Evolutionary conservation across 2,113 vertebrate genomes (phyloP).

Genomic region (Ursus arctos): DNA sequence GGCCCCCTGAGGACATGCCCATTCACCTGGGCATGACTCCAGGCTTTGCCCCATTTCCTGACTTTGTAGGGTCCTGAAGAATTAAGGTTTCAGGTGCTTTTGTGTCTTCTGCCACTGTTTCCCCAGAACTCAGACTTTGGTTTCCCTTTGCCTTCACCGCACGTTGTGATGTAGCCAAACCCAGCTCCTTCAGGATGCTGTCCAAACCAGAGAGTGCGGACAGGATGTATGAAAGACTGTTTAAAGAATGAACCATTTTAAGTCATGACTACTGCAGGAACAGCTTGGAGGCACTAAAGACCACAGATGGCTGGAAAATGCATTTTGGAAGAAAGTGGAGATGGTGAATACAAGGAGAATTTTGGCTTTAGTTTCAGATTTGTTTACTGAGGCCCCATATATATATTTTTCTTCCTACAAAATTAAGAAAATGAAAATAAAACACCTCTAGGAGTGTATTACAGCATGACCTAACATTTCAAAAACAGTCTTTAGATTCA

Average conservation of each 20-base stretch:
- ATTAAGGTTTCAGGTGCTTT: not conserved
- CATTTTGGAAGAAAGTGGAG: not conserved
- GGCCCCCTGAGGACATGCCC: not conserved
- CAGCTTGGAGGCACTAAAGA: not conserved
- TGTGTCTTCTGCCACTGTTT: not conserved
- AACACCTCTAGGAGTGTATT: not conserved
- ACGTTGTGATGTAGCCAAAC: not conserved
- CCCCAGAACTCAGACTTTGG: not conserved
- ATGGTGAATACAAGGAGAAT: not conserved
- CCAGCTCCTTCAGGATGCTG: not conserved
- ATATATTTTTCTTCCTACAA: not conserved
- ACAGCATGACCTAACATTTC: not conserved
- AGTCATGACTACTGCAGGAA: not conserved
- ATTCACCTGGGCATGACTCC: not conserved
- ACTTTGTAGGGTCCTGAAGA: not conserved
- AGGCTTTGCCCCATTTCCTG: not conserved
- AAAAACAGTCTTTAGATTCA: not conserved
- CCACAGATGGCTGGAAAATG: not conserved
- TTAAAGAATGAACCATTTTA: not conserved
- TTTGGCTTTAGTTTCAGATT: not conserved
- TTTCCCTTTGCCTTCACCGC: not conserved
- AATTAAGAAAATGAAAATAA: slow-evolving; percentile 33
- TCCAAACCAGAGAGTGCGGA: not conserved
- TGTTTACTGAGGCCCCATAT: not conserved
- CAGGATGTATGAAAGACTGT: not conserved